Percentiles rank a stretch among this genome's conserved stretches.
Evolutionary conservation across 2,797 vertebrate genomes (phyloP).

Genomic region (Potorous gilbertii): DNA sequence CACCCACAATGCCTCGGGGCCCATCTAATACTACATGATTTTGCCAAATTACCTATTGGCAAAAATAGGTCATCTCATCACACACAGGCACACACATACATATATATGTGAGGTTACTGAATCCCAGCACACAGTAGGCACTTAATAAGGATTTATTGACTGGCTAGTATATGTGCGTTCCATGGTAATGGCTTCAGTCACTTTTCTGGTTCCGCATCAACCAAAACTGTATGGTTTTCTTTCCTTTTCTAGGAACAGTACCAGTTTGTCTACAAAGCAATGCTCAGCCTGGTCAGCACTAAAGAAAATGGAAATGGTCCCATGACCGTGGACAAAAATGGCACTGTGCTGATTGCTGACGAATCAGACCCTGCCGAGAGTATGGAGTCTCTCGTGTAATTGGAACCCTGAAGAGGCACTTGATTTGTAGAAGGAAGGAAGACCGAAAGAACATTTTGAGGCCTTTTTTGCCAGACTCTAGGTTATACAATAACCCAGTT

Average conservation of each 20-base stretch:
- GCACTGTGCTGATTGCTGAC: conserved; percentile 90
- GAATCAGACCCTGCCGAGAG: conserved; percentile 96
- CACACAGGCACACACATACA: neutral
- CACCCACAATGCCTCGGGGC: neutral
- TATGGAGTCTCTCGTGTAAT: conserved; percentile 96
- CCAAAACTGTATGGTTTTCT: conserved; percentile 22
- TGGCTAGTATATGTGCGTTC: neutral
- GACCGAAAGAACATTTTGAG: conserved; percentile 96
- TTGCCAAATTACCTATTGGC: neutral
- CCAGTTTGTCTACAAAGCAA: conserved; percentile 95
- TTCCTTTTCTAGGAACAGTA: conserved; percentile 91
- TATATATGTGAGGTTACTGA: neutral
- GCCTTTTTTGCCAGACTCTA: conserved; percentile 99
- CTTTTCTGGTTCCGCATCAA: conserved; percentile 6
- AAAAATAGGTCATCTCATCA: neutral
- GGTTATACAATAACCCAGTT: conserved; percentile 98
- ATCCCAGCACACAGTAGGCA: neutral
- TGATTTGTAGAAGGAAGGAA: conserved; percentile 94
- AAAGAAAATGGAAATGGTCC: conserved; percentile 90
- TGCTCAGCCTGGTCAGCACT: conserved; percentile 95
- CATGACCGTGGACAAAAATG: conserved; percentile 91
- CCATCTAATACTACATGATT: neutral
- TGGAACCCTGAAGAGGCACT: conserved; percentile 86
- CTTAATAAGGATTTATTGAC: conserved; percentile 9
- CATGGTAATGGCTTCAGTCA: neutral